Evolutionary conservation across 2,113 vertebrate species (phyloP).

Genomic region (Mola mola): DNA sequence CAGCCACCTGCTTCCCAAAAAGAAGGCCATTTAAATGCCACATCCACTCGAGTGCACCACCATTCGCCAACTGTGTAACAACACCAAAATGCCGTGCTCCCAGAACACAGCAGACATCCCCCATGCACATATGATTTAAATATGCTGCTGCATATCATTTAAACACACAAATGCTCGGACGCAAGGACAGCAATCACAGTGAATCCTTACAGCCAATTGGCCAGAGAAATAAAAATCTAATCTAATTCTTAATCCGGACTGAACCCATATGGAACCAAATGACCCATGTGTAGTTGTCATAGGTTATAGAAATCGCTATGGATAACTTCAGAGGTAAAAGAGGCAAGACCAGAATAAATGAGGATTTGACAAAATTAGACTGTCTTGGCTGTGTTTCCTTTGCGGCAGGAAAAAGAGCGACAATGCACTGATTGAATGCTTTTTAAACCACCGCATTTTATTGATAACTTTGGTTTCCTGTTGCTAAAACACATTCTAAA

Average conservation of each 20-base stretch:
- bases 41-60: slow-evolving; percentile 62
- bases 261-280: slow-evolving; percentile 41
- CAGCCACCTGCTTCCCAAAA: slow-evolving; percentile 77
- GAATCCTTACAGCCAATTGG: too few species aligned
- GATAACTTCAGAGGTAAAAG: slow-evolving; percentile 56
- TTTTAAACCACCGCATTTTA: too few species aligned
- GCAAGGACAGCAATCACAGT: slow-evolving; percentile 8
- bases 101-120: too few species aligned
- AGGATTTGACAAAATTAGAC: slow-evolving; percentile 56
- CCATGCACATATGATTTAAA: too few species aligned
- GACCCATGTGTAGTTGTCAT: slow-evolving; percentile 58
- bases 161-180: too few species aligned
- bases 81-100: too few species aligned
- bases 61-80: slow-evolving; percentile 38
- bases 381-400: slow-evolving; percentile 50
- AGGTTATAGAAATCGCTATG: slow-evolving; percentile 38
- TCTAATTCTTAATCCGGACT: slow-evolving; percentile 24
- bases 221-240: too few species aligned
- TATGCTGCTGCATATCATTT: too few species aligned
- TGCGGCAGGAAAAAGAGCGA: too few species aligned
- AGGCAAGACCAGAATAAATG: slow-evolving; percentile 43
- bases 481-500: too few species aligned
- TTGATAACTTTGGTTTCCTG: too few species aligned
- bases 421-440: too few species aligned
- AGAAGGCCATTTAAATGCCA: slow-evolving; percentile 78